phyloP scores from a whole-genome alignment of 1,140 invertebrate genomes.

The Camponotus vicinus region DNA sequence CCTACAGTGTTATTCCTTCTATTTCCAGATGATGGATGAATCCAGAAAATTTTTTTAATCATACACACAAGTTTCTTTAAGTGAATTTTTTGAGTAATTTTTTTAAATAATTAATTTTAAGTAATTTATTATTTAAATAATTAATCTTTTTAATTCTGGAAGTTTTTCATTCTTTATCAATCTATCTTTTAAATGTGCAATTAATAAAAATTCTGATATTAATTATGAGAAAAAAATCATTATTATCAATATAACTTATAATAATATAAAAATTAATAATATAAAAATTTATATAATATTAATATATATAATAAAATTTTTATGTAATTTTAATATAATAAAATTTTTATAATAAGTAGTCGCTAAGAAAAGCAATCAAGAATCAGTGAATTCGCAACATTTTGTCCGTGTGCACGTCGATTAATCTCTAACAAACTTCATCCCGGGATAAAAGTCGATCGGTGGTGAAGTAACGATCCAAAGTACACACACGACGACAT shows the following conservation, averaged over 20 bases:
- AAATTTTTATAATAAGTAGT: no score
- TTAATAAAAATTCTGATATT: not conserved
- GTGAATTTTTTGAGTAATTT: no score
- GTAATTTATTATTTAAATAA: no score
- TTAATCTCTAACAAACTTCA: conserved; percentile 39
- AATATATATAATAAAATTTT: no score
- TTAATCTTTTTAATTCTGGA: not conserved
- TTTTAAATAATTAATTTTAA: no score
- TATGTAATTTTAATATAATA: no score
- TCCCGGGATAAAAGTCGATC: conserved; percentile 16
- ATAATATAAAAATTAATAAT: not conserved
- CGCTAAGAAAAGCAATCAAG: not conserved
- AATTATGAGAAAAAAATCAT: not conserved
- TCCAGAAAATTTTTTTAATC: not conserved
- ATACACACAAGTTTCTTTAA: no score
- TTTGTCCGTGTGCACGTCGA: not conserved
- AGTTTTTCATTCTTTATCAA: not conserved
- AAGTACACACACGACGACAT: conserved; percentile 32
- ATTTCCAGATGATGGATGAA: not conserved
- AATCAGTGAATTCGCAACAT: not conserved
- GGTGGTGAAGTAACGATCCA: conserved; percentile 63
- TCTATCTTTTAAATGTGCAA: not conserved
- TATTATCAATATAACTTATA: not conserved
- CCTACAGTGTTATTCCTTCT: not conserved
- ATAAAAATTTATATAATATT: no score